Conservation (phyloP, 2,888 invertebrate genomes). For the Orthosia gracilis region DNA sequence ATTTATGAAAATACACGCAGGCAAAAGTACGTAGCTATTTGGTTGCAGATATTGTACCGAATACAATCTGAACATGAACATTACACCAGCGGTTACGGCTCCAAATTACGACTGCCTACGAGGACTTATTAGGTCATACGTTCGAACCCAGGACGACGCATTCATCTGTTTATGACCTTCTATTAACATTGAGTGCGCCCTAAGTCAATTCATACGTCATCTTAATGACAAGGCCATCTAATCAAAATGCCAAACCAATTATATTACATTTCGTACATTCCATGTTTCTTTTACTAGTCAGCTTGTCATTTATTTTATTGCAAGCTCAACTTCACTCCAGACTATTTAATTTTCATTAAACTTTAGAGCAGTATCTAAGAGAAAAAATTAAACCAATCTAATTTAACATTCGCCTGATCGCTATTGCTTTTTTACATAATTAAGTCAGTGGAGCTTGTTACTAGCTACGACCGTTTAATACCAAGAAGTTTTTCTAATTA, state of each 20-base stretch:
- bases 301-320: slow-evolving; percentile 30
- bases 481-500: slow-evolving; percentile 54
- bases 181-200: no score
- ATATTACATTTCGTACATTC: slow-evolving; percentile 16
- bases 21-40: no score
- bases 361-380: slow-evolving; percentile 29
- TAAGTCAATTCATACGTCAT: neutral
- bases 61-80: no score
- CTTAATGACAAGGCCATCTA: no score
- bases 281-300: slow-evolving; percentile 24
- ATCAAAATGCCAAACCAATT: slow-evolving; percentile 23
- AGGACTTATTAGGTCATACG: no score
- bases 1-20: no score
- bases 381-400: slow-evolving; percentile 56
- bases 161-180: no score
- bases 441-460: slow-evolving; percentile 33
- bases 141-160: no score
- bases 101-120: no score
- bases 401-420: slow-evolving; percentile 52
- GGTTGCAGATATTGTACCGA: no score
- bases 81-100: no score
- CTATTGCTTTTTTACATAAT: slow-evolving; percentile 59
- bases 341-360: slow-evolving; percentile 40
- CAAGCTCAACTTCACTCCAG: slow-evolving; percentile 22
- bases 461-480: slow-evolving; percentile 43